Percentiles rank a stretch among this genome's conserved stretches.
Evolutionary conservation across 2,888 invertebrate species (phyloP).

Genomic region (Sesia apiformis): DNA sequence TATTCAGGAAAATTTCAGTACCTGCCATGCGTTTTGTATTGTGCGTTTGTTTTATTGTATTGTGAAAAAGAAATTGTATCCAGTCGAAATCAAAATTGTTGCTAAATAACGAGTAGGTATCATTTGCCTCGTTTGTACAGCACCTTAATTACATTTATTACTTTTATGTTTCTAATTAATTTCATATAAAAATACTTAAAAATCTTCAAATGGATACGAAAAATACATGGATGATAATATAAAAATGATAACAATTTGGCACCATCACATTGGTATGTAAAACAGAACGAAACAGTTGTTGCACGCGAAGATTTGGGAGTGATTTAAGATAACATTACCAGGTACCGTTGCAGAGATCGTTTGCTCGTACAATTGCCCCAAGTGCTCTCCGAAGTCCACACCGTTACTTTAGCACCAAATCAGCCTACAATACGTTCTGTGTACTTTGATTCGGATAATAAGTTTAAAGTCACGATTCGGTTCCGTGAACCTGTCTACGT

Average conservation of each 20-base stretch:
- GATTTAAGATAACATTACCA: slow-evolving; percentile 53
- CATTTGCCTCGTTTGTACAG: too few species aligned
- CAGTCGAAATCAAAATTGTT: too few species aligned
- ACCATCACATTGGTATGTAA: background rate
- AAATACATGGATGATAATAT: background rate
- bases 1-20: too few species aligned
- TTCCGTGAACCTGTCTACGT: slow-evolving; percentile 52
- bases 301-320: slow-evolving; percentile 40
- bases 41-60: too few species aligned
- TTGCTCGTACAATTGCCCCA: slow-evolving; percentile 38
- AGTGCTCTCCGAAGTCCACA: slow-evolving; percentile 9
- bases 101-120: too few species aligned
- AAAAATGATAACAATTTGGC: slow-evolving; percentile 3
- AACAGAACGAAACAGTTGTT: slow-evolving; percentile 5
- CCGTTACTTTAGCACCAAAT: slow-evolving; percentile 67
- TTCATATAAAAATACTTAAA: too few species aligned
- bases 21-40: too few species aligned
- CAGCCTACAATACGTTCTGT: slow-evolving; percentile 62
- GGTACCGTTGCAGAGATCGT: slow-evolving; percentile 57
- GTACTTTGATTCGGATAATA: slow-evolving; percentile 65
- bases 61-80: too few species aligned
- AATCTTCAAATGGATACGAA: too few species aligned
- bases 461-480: slow-evolving; percentile 63
- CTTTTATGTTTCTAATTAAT: too few species aligned
- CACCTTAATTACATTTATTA: too few species aligned